Percentiles rank a stretch among this genome's conserved stretches.
Conservation (phyloP, 2,797 vertebrate genomes). For the Enteromius mattozi region DNA sequence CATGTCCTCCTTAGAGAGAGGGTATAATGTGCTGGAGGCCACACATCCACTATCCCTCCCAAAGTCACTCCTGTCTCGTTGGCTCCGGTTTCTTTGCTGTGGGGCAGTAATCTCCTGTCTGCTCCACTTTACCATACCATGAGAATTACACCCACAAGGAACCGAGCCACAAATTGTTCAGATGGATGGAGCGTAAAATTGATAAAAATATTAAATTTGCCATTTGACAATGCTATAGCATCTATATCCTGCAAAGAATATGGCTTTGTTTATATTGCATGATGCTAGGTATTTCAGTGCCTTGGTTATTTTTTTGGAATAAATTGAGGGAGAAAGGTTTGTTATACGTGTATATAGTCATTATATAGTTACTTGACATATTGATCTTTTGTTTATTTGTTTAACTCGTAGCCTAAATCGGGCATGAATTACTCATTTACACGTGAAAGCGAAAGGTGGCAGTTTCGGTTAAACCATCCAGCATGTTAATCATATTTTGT, state of each 20-base stretch:
- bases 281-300: neutral
- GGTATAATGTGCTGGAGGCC: slow-evolving; percentile 70
- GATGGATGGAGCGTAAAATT: slow-evolving; percentile 48
- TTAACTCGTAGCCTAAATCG: neutral
- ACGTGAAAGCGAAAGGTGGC: neutral
- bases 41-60: slow-evolving; percentile 71
- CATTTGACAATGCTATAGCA: slow-evolving; percentile 13
- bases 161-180: slow-evolving; percentile 36
- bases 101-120: slow-evolving; percentile 56
- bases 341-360: neutral
- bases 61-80: slow-evolving; percentile 77
- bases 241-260: slow-evolving; percentile 17
- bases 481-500: slow-evolving; percentile 6
- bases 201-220: slow-evolving; percentile 41
- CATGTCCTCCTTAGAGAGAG: slow-evolving; percentile 67
- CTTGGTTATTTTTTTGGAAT: neutral
- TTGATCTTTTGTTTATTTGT: neutral
- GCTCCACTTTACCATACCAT: slow-evolving; percentile 37
- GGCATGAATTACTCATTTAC: neutral
- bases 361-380: no score
- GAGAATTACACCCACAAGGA: slow-evolving; percentile 45
- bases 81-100: slow-evolving; percentile 61
- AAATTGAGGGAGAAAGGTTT: neutral
- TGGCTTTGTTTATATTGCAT: neutral
- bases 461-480: neutral